Conservation (phyloP, 1,140 invertebrate species). For the Euwallacea fornicatus region DNA sequence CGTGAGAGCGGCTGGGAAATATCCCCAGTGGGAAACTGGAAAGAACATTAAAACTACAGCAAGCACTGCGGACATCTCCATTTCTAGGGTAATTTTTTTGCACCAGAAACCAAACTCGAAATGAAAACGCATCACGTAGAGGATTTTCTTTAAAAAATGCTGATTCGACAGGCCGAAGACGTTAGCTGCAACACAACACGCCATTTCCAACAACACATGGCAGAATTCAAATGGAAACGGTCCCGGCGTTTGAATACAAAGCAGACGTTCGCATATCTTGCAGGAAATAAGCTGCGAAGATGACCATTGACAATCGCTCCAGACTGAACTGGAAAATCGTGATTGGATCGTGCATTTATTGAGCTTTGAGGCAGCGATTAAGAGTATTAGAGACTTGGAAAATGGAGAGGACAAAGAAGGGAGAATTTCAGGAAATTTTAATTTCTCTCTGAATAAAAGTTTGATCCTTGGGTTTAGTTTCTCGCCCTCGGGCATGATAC, state of each 20-base stretch:
- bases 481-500: no score
- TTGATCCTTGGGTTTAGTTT: no score
- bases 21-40: neutral
- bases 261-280: constrained; percentile 32
- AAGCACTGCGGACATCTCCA: no score
- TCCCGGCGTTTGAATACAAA: constrained; percentile 30
- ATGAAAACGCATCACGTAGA: constrained; percentile 6
- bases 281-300: constrained; percentile 43
- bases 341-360: no score
- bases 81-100: no score
- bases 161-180: constrained; percentile 17
- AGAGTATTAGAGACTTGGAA: no score
- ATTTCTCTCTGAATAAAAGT: no score
- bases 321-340: neutral
- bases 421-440: no score
- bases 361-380: no score
- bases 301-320: constrained; percentile 39
- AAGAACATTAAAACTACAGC: no score
- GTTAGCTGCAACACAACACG: constrained; percentile 21
- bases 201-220: constrained; percentile 25
- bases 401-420: no score
- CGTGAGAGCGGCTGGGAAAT: constrained; percentile 12
- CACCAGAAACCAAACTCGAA: no score
- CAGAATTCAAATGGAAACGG: constrained; percentile 17
- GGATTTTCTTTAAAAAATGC: constrained; percentile 19